phyloP scores from a whole-genome alignment of 2,888 invertebrate genomes.

The Adela reaumurella region DNA sequence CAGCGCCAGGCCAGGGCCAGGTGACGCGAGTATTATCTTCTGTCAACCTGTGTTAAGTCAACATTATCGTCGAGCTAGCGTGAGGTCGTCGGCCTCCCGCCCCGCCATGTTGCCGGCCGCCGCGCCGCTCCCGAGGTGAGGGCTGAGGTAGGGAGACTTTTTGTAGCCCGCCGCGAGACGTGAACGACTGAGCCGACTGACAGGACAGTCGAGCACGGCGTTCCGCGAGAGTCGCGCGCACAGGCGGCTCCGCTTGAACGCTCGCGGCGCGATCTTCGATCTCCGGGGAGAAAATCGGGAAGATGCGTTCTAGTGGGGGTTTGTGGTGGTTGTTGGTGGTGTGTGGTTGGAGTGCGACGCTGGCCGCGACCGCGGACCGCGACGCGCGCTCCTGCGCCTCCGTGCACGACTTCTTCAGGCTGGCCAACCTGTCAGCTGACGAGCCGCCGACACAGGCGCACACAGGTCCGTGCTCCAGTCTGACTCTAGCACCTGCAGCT shows the following conservation, averaged over 20 bases:
- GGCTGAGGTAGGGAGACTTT: background rate
- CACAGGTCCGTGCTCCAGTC: too few relatives aligned
- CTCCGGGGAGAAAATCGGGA: background rate
- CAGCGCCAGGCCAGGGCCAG: too few relatives aligned
- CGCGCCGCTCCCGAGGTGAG: background rate
- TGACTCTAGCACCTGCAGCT: too few relatives aligned
- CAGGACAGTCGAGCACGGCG: background rate
- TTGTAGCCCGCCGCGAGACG: background rate
- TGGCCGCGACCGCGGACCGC: constrained; percentile 22
- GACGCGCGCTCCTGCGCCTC: constrained; percentile 27
- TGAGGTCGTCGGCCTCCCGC: background rate
- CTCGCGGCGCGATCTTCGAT: background rate
- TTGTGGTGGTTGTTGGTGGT: constrained; percentile 27
- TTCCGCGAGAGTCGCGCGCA: background rate
- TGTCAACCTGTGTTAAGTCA: too few relatives aligned
- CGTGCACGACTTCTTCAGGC: constrained; percentile 36
- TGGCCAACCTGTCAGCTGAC: constrained; percentile 49
- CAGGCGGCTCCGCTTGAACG: background rate
- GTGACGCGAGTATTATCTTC: too few relatives aligned
- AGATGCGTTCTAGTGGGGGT: background rate
- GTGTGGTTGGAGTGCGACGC: constrained; percentile 24
- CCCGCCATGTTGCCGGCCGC: background rate
- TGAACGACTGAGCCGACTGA: background rate
- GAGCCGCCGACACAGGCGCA: constrained; percentile 13
- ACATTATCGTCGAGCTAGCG: background rate